These are phyloP conservation scores for Andrena minutula DNA, from an alignment of 2,888 invertebrate genomes.

Conservation along the genomic window DNA sequence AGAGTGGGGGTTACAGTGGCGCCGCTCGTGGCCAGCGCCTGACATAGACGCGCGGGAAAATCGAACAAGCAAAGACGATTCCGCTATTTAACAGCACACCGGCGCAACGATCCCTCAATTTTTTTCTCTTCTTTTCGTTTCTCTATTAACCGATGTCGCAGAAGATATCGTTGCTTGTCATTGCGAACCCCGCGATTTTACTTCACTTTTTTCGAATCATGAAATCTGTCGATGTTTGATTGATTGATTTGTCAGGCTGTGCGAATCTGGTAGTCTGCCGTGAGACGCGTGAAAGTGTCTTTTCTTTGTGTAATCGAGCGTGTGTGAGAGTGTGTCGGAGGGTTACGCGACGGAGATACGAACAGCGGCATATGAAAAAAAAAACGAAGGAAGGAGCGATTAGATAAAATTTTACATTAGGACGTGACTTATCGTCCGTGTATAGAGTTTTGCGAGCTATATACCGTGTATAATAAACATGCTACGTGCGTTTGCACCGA, in stretches of 20 bases:
- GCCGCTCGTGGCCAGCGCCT: neutral
- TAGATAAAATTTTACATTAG: slow-evolving; percentile 32
- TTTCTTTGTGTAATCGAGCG: slow-evolving; percentile 52
- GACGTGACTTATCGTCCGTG: slow-evolving; percentile 43
- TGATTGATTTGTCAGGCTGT: slow-evolving; percentile 82
- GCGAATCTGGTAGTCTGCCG: slow-evolving; percentile 83
- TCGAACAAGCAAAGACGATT: neutral
- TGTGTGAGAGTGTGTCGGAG: slow-evolving; percentile 42
- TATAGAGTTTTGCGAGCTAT: slow-evolving; percentile 47
- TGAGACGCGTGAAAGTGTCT: slow-evolving; percentile 66
- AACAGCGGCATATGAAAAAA: slow-evolving; percentile 19
- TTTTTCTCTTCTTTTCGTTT: slow-evolving; percentile 9
- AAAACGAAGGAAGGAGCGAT: neutral
- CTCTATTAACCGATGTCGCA: slow-evolving; percentile 44
- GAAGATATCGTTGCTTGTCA: slow-evolving; percentile 62
- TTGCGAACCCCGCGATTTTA: slow-evolving; percentile 61
- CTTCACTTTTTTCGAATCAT: slow-evolving; percentile 71
- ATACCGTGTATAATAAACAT: slow-evolving; percentile 36
- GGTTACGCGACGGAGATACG: slow-evolving; percentile 38
- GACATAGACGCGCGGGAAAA: neutral
- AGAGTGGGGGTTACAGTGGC: neutral
- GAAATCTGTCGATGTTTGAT: slow-evolving; percentile 79
- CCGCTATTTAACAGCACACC: slow-evolving; percentile 6
- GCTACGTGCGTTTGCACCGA: slow-evolving; percentile 26
- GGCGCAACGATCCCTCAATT: slow-evolving; percentile 36